Conservation (phyloP, 92 coral and sea anemone species). For the Virgularia gustaviana region DNA sequence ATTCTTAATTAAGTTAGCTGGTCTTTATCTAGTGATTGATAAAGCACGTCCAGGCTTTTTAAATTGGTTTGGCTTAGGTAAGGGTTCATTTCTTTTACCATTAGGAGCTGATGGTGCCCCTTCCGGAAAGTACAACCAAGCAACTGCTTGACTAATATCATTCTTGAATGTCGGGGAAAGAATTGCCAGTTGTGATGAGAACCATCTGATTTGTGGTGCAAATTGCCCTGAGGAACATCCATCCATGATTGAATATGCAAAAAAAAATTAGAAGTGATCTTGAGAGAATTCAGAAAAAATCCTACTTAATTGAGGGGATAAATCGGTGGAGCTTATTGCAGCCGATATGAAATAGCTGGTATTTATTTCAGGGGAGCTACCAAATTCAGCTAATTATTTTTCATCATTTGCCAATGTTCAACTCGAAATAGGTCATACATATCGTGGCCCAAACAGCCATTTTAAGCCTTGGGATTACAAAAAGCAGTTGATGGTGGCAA, state of each 20-base stretch:
- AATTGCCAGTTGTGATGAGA: slow-evolving; percentile 40
- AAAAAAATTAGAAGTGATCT: slow-evolving; percentile 35
- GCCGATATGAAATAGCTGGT: slow-evolving; percentile 51
- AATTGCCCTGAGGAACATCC: slow-evolving; percentile 50
- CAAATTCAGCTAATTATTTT: slow-evolving; percentile 36
- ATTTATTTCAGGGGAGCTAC: slow-evolving; percentile 36
- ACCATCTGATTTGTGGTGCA: slow-evolving; percentile 38
- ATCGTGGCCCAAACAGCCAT: slow-evolving; percentile 20
- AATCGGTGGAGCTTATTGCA: slow-evolving; percentile 36
- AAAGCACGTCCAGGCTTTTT: slow-evolving; percentile 29
- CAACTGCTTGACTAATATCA: slow-evolving; percentile 43
- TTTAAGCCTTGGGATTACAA: slow-evolving; percentile 52
- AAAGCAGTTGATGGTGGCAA: slow-evolving; percentile 26
- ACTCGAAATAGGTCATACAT: slow-evolving; percentile 32
- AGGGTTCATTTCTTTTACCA: slow-evolving; percentile 31
- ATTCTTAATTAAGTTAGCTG: slow-evolving; percentile 34
- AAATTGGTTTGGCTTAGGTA: slow-evolving; percentile 34
- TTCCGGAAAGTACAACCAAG: slow-evolving; percentile 40
- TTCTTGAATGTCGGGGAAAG: slow-evolving; percentile 44
- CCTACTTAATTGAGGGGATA: slow-evolving; percentile 19
- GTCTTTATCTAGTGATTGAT: slow-evolving; percentile 29
- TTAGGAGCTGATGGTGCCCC: slow-evolving; percentile 49
- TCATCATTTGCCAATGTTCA: slow-evolving; percentile 51
- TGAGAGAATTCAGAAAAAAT: slow-evolving; percentile 27
- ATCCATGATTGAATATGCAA: slow-evolving; percentile 37